Evolutionary conservation across 1,140 invertebrate species (phyloP).

Genomic region (Cydia fagiglandana): DNA sequence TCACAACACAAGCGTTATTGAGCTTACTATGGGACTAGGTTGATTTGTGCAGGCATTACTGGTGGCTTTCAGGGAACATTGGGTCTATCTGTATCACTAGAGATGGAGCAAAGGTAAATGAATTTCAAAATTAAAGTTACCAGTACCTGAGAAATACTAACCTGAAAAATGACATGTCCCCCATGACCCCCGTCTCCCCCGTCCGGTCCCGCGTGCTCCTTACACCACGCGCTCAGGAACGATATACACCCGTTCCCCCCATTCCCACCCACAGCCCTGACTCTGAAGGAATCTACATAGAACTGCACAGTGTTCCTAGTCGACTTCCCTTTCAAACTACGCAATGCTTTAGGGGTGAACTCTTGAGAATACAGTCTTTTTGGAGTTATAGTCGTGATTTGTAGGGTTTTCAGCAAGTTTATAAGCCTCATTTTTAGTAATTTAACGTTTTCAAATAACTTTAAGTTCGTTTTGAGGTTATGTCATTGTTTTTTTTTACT

Average conservation of each 20-base stretch:
- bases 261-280: conserved; percentile 87
- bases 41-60: no score
- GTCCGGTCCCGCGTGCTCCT: conserved; percentile 95
- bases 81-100: no score
- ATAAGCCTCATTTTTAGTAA: conserved; percentile 53
- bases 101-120: no score
- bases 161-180: conserved; percentile 94
- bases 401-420: conserved; percentile 46
- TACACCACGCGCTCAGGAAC: conserved; percentile 86
- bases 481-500: conserved; percentile 40
- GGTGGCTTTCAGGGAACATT: no score
- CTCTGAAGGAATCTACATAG: conserved; percentile 85
- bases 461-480: conserved; percentile 35
- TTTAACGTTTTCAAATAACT: background rate
- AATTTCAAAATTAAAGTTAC: conserved; percentile 55
- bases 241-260: conserved; percentile 96
- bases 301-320: conserved; percentile 73
- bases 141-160: conserved; percentile 31
- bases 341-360: conserved; percentile 56
- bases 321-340: conserved; percentile 69
- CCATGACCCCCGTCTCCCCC: conserved; percentile 98
- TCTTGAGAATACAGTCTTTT: conserved; percentile 48
- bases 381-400: conserved; percentile 38
- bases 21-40: no score
- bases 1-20: no score